Conservation (phyloP, 2,113 vertebrate species). For the Glaucidium brasilianum region DNA sequence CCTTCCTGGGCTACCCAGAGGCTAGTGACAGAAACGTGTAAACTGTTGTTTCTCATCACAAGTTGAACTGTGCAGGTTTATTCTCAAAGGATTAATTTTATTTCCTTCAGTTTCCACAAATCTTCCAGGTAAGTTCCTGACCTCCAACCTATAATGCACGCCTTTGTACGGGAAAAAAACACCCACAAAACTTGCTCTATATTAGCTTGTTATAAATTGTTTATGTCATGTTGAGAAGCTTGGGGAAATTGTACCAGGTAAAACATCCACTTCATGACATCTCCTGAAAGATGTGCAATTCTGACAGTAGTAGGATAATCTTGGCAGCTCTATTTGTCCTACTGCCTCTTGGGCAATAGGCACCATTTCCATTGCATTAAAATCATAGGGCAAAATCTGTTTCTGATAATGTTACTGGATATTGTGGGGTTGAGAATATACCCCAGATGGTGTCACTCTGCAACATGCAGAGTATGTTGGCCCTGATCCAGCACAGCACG, state of each 20-base stretch:
- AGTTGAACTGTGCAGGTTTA: background rate
- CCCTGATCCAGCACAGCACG: background rate
- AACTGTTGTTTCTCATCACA: background rate
- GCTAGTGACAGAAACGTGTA: background rate
- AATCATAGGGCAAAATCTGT: background rate
- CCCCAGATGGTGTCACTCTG: background rate
- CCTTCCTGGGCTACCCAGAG: background rate
- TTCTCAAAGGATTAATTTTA: background rate
- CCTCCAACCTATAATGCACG: background rate
- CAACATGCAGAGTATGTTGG: background rate
- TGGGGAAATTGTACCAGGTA: background rate
- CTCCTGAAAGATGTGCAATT: background rate
- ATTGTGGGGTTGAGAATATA: background rate
- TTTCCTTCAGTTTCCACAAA: background rate
- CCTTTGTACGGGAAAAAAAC: background rate
- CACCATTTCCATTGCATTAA: background rate
- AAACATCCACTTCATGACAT: background rate
- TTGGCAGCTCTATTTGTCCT: background rate
- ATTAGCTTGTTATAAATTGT: slow-evolving; percentile 10
- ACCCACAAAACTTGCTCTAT: background rate
- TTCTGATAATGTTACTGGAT: background rate
- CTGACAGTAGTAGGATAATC: slow-evolving; percentile 1
- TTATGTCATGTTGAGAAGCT: background rate
- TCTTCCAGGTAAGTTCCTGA: background rate
- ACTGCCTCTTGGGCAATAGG: background rate